Evolutionary conservation across 2,797 vertebrate species (phyloP), one percentile per base, ranked within the genome.

Genomic region (Sebastes itinus): DNA sequence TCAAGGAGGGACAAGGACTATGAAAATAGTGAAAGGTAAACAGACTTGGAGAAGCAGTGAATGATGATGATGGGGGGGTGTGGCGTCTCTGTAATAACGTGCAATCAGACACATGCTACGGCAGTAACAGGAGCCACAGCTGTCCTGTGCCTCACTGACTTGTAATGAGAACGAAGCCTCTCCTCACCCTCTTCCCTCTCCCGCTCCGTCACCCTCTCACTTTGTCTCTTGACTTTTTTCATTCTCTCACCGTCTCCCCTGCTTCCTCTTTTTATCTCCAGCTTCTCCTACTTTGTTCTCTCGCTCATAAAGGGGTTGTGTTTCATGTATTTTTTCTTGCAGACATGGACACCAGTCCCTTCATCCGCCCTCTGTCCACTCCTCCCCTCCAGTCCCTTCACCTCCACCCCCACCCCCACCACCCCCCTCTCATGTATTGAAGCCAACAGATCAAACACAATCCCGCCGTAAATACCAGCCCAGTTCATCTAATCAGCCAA

Each of bases 401-500:
- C 46, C 62, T 7, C 23, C 54, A 32, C 25, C 10, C 6, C 33
- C 7, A 33, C 23, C 9, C 12, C 30, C 6, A 27, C 23, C 13
- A 3, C 28, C 49, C 75, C 27, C 79, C 56, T 32, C 61, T 76
- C 23, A 79, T 76, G 77, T 79, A 87, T 75, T 79, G 81, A 86
- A 87, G 82, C 91, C 84, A 75, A 80, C 84, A 91, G 87, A 94
- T 93, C 90, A 93, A 91, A 92, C 81, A 75, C 65, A 90, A 88
- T 74, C 87, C 82, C 85, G 52, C 49, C 67, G 64, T 90, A 91
- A 94, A 90, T 93, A 86, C 88, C 76, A 92, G 92, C 83, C 84
- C 60, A 78, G 80, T 85, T 86, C 81, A 68, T 86, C 91, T 93
- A 95, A 95, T 95, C 92, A 94, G 89, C 88, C 82, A 93, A 92